These are phyloP conservation scores for Ctenopoma multispine DNA, from an alignment of 2,797 vertebrate genomes.

Conservation along the genomic window DNA sequence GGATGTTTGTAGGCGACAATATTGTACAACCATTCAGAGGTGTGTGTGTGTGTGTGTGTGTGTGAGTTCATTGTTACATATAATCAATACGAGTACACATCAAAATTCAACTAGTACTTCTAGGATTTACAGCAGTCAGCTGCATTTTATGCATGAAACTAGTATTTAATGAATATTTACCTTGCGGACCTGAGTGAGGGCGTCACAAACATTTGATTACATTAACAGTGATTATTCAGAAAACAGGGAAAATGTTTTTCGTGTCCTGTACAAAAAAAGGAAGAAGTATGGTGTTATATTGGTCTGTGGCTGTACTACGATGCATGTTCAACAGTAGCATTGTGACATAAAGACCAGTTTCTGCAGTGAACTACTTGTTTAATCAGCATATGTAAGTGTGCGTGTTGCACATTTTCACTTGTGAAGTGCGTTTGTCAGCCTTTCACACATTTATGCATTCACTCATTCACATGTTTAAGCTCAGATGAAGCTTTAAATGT, in stretches of 20 bases:
- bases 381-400: no score
- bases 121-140: background rate
- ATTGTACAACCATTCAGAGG: conserved; percentile 41
- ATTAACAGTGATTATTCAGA: background rate
- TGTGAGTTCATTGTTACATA: conserved; percentile 5
- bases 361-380: background rate
- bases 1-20: conserved; percentile 10
- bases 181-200: background rate
- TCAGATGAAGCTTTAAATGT: background rate
- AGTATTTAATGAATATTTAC: background rate
- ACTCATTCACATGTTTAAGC: no score
- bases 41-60: conserved; percentile 14
- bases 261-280: background rate
- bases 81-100: conserved; percentile 3
- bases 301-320: no score
- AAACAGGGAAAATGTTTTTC: background rate
- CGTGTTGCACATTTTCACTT: background rate
- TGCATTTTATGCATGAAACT: background rate
- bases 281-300: no score
- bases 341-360: background rate
- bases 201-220: background rate
- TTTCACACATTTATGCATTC: background rate
- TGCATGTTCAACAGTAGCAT: background rate
- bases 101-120: background rate
- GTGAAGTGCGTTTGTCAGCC: background rate